Evolutionary conservation across 2,888 invertebrate species (phyloP).

Genomic region (Bombylius discolor): DNA sequence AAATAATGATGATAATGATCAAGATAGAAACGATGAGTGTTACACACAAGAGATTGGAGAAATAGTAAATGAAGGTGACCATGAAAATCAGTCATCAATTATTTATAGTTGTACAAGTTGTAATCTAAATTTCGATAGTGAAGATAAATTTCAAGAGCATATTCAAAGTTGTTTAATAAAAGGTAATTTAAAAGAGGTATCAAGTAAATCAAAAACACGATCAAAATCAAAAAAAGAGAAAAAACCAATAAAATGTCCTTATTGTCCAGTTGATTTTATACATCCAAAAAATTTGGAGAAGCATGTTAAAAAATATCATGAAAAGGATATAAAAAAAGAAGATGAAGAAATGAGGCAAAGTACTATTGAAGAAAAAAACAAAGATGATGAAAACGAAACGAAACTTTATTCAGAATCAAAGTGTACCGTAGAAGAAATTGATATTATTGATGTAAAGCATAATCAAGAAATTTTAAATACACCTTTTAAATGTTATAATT

Average conservation of each 20-base stretch:
- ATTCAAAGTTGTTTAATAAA: conserved; percentile 7
- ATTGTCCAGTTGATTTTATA: conserved; percentile 33
- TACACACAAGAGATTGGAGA: too few relatives aligned
- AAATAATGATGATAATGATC: background rate
- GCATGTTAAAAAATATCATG: conserved; percentile 32
- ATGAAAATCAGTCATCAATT: too few relatives aligned
- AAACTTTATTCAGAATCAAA: background rate
- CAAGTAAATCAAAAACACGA: background rate
- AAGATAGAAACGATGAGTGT: background rate
- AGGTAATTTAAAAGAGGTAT: background rate
- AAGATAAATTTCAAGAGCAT: conserved; percentile 10
- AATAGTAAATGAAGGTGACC: too few relatives aligned
- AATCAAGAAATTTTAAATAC: background rate
- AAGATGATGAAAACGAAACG: background rate
- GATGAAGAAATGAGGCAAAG: background rate
- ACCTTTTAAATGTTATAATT: conserved; percentile 25
- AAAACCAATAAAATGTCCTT: conserved; percentile 10
- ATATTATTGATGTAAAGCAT: conserved; percentile 16
- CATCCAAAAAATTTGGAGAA: conserved; percentile 34
- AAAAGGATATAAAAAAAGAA: conserved; percentile 8
- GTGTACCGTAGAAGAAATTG: conserved; percentile 20
- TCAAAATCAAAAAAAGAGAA: background rate
- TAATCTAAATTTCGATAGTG: conserved; percentile 14
- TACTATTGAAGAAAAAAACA: background rate
- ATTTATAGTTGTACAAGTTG: conserved; percentile 2